phyloP scores from a whole-genome alignment of 2,888 invertebrate species.

The Apamea anceps region DNA sequence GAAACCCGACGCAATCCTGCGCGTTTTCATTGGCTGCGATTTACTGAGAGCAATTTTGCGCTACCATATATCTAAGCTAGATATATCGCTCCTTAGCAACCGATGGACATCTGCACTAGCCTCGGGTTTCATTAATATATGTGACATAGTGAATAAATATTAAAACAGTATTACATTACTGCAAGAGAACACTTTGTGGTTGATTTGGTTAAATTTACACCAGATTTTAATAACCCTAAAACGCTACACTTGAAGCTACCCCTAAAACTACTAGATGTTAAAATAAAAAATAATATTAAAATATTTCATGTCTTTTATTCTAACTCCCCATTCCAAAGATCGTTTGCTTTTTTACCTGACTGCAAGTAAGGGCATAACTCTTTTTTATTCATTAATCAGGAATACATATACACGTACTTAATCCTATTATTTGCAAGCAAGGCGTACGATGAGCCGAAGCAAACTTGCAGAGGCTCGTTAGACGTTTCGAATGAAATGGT shows the following conservation, averaged over 20 bases:
- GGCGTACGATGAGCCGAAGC: too few species aligned
- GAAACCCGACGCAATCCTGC: conserved; percentile 6
- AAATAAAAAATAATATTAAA: neutral
- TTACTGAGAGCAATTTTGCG: neutral
- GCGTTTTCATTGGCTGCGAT: neutral
- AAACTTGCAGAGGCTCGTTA: too few species aligned
- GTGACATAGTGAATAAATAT: neutral
- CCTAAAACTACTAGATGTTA: neutral
- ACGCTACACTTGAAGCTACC: neutral
- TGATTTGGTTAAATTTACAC: neutral
- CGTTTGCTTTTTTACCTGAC: neutral
- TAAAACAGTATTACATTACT: neutral
- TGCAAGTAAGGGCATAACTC: neutral
- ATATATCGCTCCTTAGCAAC: neutral
- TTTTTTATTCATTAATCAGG: neutral
- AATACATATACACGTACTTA: neutral
- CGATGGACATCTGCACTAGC: neutral
- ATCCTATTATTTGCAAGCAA: too few species aligned
- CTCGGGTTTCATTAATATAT: conserved; percentile 24
- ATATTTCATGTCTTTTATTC: neutral
- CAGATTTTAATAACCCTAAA: neutral
- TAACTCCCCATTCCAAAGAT: neutral
- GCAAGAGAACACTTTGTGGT: neutral
- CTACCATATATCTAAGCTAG: neutral
- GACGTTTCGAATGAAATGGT: too few species aligned